Conservation (phyloP, 2,113 vertebrate species). For the Carettochelys insculpta region DNA sequence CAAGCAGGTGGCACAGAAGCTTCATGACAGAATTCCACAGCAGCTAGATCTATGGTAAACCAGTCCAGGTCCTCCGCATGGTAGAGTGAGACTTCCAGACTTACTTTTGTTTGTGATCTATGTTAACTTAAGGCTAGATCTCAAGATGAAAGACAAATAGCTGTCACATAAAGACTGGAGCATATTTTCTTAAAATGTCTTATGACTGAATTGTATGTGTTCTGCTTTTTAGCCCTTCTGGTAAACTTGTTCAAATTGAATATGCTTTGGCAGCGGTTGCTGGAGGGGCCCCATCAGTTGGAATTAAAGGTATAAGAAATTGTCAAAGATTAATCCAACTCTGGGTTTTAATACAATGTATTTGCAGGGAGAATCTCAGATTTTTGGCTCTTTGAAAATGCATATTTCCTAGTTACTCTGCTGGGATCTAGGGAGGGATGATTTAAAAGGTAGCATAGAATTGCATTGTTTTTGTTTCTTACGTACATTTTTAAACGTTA, state of each 20-base stretch:
- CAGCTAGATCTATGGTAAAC: neutral
- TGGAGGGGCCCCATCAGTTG: slow-evolving; percentile 96
- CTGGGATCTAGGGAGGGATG: neutral
- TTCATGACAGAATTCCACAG: neutral
- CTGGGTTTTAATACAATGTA: neutral
- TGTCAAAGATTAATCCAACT: neutral
- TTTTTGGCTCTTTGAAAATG: neutral
- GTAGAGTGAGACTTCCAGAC: neutral
- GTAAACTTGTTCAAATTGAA: slow-evolving; percentile 98
- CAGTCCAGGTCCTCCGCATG: neutral
- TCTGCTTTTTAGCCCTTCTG: slow-evolving; percentile 86
- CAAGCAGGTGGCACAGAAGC: neutral
- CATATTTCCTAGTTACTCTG: neutral
- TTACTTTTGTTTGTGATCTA: neutral
- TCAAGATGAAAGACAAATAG: neutral
- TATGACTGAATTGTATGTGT: neutral
- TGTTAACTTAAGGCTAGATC: neutral
- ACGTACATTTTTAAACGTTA: neutral
- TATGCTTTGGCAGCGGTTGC: slow-evolving; percentile 98
- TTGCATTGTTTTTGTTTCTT: neutral
- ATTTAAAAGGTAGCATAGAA: neutral
- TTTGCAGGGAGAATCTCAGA: neutral
- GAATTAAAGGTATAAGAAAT: slow-evolving; percentile 91
- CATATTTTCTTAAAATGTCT: neutral
- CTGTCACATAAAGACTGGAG: neutral